Evolutionary conservation across 2,113 vertebrate genomes (phyloP).

Genomic region (Eudyptes chrysolophus): DNA sequence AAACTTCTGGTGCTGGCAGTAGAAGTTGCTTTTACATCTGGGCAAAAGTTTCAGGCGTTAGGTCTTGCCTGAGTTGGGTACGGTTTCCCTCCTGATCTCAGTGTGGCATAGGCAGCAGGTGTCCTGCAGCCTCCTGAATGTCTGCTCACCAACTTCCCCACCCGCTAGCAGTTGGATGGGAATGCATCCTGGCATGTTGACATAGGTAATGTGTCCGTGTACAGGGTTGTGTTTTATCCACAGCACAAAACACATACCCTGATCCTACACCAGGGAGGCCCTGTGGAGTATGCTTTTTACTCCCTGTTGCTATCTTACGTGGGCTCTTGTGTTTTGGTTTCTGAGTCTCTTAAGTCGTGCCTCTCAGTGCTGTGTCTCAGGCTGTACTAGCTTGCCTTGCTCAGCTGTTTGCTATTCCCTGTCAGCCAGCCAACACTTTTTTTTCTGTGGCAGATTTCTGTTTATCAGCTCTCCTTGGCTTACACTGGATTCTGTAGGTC

Average conservation of each 20-base stretch:
- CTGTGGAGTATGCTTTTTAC: not conserved
- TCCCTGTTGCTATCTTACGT: not conserved
- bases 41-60: not conserved
- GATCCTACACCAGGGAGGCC: not conserved
- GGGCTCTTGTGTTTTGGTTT: not conserved
- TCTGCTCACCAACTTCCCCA: not conserved
- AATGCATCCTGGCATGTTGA: not conserved
- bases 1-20: not conserved
- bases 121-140: not conserved
- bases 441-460: not conserved
- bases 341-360: not conserved
- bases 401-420: not conserved
- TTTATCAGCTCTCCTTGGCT: not conserved
- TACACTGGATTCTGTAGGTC: not conserved
- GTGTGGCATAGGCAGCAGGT: not conserved
- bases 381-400: not conserved
- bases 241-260: not conserved
- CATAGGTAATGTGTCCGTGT: not conserved
- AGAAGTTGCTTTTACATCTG: not conserved
- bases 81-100: not conserved
- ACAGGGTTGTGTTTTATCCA: not conserved
- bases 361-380: not conserved
- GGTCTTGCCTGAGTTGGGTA: not conserved
- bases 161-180: rapidly evolving
- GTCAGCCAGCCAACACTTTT: not conserved